Evolutionary conservation across 2,888 invertebrate genomes (phyloP).

Genomic region (Pristionchus japonicus): DNA sequence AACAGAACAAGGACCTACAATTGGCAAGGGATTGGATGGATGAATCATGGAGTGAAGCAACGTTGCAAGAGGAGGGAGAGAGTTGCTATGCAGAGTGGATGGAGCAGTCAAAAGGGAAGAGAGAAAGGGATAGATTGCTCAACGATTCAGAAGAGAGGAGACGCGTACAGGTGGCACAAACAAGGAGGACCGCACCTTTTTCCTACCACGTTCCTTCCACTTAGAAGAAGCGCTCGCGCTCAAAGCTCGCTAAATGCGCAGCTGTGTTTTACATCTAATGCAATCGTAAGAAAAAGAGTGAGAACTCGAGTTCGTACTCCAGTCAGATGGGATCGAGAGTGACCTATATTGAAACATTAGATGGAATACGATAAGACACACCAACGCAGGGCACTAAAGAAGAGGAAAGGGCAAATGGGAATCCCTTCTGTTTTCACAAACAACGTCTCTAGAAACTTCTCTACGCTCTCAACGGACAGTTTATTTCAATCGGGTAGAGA

Average conservation of each 20-base stretch:
- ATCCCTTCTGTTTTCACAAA: background rate
- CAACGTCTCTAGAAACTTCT: background rate
- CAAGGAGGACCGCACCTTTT: no score
- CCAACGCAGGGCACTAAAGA: background rate
- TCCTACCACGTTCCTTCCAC: no score
- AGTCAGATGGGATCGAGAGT: background rate
- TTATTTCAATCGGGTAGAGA: background rate
- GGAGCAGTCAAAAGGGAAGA: background rate
- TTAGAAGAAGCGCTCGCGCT: no score
- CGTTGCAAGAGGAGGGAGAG: background rate
- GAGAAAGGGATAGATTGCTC: background rate
- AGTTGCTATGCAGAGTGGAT: background rate
- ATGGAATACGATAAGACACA: background rate
- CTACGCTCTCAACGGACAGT: background rate
- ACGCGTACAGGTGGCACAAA: constrained; percentile 13
- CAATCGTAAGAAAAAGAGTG: background rate
- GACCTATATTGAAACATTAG: background rate
- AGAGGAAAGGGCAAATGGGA: background rate
- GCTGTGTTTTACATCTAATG: no score
- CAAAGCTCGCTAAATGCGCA: no score
- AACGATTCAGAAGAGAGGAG: background rate
- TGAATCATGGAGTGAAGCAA: background rate
- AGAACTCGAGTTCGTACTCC: no score
- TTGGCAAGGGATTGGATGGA: background rate
- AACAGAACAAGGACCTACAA: background rate